These are phyloP conservation scores for Acanthaster planci DNA, from an alignment of 35 echinoderm and acorn worm species.

Conservation along the genomic window DNA sequence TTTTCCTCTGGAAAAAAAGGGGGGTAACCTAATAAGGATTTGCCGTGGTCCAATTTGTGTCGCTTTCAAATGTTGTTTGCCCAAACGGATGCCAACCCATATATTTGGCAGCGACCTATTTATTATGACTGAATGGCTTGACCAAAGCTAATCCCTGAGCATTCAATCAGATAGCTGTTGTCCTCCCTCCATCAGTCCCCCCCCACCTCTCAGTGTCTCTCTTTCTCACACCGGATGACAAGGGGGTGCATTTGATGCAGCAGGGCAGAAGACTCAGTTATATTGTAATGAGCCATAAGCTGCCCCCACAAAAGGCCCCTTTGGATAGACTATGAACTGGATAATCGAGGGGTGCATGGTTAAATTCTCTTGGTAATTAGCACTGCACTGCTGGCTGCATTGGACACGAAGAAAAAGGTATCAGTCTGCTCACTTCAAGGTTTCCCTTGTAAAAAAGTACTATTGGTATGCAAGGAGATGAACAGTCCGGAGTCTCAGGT, in stretches of 20 bases:
- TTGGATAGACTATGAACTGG: neutral
- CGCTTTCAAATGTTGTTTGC: slow-evolving; percentile 18
- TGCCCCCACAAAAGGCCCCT: neutral
- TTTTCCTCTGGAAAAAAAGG: too few relatives aligned
- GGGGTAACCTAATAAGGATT: neutral
- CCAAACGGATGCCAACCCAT: slow-evolving; percentile 3
- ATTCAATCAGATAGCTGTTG: slow-evolving; percentile 2
- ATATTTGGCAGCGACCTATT: slow-evolving; percentile 13
- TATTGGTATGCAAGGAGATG: too few relatives aligned
- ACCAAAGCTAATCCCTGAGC: neutral
- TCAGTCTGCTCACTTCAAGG: too few relatives aligned
- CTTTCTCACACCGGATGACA: neutral
- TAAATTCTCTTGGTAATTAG: slow-evolving; percentile 24
- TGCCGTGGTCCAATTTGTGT: slow-evolving; percentile 14
- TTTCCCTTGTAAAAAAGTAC: too few relatives aligned
- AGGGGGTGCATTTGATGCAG: slow-evolving; percentile 1
- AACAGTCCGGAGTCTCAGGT: too few relatives aligned
- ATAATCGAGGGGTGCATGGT: slow-evolving; percentile 12
- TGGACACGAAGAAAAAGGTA: neutral
- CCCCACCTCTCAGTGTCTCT: neutral
- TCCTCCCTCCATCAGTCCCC: neutral
- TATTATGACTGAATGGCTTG: slow-evolving; percentile 11
- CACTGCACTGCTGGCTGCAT: neutral
- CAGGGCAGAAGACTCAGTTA: slow-evolving; percentile 18
- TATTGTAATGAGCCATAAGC: slow-evolving; percentile 31